Evolutionary conservation across 2,797 vertebrate species (phyloP), one percentile per base, ranked within the genome.

Genomic region (Pyrocephalus nanus): DNA sequence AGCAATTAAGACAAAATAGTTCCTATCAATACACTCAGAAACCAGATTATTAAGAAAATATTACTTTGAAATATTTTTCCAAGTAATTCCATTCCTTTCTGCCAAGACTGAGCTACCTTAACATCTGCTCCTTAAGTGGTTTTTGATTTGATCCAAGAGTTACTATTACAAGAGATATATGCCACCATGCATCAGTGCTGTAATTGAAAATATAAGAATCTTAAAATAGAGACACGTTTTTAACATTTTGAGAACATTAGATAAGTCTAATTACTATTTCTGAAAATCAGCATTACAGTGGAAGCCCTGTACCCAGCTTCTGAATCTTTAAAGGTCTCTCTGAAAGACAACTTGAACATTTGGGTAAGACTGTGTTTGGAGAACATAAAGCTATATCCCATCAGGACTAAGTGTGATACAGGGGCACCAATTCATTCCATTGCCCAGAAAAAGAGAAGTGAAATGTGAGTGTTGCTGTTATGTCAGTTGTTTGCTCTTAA

Each of bases 121-220:
- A 55, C 2, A 8, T 47, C 20, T 86, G 36, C 40, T 73, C 60
- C 50, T 60, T 40, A 16, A 42, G 20, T 13, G 23, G 48, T 40
- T 94, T 93, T 74, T 4, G 3, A 38, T 77, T 64, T 62, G 57
- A 78, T 38, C 42, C 50, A 71, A 42, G 48, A 74, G 65, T 29
- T 29, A 7, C 71, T 38, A 6, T 23, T 32, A 8, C 1, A 38
- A 13, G 14, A 77, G n/a, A 42, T 15, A 57, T 0, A 47, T 25
- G 29, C n/a, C 60, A n/a, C 53, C 20, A 60, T 3, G 5, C 36
- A 55, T 67, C 74, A 67, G 64, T n/a, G 27, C 69, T 83, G 43
- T 36, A 38, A 64, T 8, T 53, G 20, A 74, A 86, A 94, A 73
- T 2, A 12, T 0, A 65, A 58, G 36, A 73, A 70, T 14, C 72